These are phyloP conservation scores for Nephrocerus scutellatus DNA, from an alignment of 2,888 invertebrate genomes.

Conservation along the genomic window DNA sequence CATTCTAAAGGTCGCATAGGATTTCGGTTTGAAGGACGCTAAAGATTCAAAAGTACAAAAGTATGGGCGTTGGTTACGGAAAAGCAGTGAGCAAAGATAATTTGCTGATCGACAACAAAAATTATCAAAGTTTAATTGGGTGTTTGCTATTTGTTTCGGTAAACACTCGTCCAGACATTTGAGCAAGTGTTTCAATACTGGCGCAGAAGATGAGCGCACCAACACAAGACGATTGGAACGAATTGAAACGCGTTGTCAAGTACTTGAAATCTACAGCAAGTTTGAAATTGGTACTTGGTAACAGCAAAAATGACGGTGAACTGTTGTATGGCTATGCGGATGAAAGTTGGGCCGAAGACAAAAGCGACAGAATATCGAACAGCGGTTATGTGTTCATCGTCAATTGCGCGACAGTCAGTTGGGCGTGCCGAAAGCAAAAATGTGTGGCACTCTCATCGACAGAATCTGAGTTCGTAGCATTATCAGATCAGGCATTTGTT, in stretches of 20 bases:
- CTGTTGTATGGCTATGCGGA: conserved; percentile 25
- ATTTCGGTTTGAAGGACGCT: too few species aligned
- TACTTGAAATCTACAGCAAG: conserved; percentile 21
- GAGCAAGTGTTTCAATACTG: conserved; percentile 23
- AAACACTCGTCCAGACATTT: too few species aligned
- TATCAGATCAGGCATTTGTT: too few species aligned
- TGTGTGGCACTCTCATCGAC: conserved; percentile 22
- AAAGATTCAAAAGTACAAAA: conserved; percentile 1
- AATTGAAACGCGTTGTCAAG: conserved; percentile 26
- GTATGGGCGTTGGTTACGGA: conserved; percentile 3
- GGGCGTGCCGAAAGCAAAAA: conserved; percentile 28
- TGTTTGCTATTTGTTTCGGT: too few species aligned
- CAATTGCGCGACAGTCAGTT: conserved; percentile 23
- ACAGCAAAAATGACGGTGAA: not conserved
- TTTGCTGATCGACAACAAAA: too few species aligned
- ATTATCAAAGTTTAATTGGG: too few species aligned
- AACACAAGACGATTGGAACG: too few species aligned
- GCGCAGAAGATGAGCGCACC: too few species aligned
- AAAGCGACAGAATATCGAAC: conserved; percentile 28
- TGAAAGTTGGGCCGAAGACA: conserved; percentile 33
- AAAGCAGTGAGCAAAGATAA: too few species aligned
- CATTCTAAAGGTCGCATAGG: too few species aligned
- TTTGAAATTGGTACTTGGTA: conserved; percentile 1
- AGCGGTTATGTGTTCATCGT: conserved; percentile 26
- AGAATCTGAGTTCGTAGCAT: conserved; percentile 21